A percentile compares a stretch with the other conserved stretches of the same genome.
Conservation (phyloP, 1,140 invertebrate genomes). For the Pentalonia nigronervosa region DNA sequence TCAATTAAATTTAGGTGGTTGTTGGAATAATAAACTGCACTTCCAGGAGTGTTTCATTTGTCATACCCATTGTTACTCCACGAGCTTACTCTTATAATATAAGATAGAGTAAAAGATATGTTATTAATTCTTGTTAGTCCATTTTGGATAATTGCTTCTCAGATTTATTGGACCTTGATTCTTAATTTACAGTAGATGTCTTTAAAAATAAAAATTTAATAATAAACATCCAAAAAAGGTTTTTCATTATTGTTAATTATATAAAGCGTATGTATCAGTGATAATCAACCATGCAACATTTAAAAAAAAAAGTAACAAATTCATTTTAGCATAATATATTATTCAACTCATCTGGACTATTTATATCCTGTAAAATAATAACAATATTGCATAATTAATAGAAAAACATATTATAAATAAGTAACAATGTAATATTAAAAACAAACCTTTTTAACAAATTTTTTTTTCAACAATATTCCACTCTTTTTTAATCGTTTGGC, state of each 20-base stretch:
- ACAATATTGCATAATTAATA: neutral
- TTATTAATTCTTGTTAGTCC: neutral
- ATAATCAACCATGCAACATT: too few relatives aligned
- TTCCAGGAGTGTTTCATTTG: neutral
- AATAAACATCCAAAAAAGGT: neutral
- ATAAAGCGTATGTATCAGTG: neutral
- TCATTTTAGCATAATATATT: neutral
- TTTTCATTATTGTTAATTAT: neutral
- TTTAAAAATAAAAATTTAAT: neutral
- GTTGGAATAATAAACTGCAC: neutral
- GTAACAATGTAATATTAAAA: neutral
- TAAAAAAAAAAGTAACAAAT: neutral
- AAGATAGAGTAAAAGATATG: neutral
- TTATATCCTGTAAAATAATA: conserved; percentile 18
- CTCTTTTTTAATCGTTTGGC: conserved; percentile 63
- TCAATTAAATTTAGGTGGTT: neutral
- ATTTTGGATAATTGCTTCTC: neutral
- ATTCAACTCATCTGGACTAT: neutral
- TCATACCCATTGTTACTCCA: neutral
- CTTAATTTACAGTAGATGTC: neutral
- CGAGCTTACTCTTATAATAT: neutral
- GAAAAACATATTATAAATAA: neutral
- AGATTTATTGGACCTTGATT: neutral
- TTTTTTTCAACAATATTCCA: neutral
- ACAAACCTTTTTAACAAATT: neutral